Evolutionary conservation across 2,113 vertebrate genomes (phyloP), one percentile per base, ranked within the genome.

Genomic region (Columba janthina): DNA sequence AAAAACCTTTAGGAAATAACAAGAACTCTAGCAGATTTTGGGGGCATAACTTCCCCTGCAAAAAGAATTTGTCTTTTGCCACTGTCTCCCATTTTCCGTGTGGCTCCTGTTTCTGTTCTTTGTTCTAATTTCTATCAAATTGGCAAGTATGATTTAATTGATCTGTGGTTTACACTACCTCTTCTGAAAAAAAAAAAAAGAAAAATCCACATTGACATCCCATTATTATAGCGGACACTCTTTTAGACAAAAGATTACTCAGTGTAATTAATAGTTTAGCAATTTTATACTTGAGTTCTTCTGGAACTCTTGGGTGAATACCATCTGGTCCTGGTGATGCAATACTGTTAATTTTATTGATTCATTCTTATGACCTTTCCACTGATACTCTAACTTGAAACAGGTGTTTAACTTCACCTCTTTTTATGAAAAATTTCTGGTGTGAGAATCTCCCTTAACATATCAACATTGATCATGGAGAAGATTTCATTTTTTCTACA

Each of bases 211-310:
- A 18, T n/a, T 67, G 19, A 6, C 19, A 48, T 72, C 15, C 5
- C 3, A 15, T 83, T 86, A 40, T 44, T 88, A 13, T 64, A 53
- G 17, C 20, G 25, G 42, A 2, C 6, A 60, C 13, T 58, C 40
- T 64, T 70, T 70, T 50, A 80, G 31, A 11, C 0, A 29, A 61
- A 54, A 85, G 14, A 56, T 18, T 66, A 44, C 13, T 73, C 28
- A 66, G 50, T 5, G 34, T 66, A 94, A 91, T 91, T 77, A 90
- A 77, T 62, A 61, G 8, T 26, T 78, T 25, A 53, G 16, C 28
- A 82, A 65, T 82, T 93, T 96, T 57, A 75, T 85, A 75, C 48
- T 58, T 54, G 65, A 88, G 32, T 53, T 93, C 44, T 66, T 94
- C 32, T 60, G 21, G 53, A 96, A 72, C 48, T 72, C 87, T 77